Evolutionary conservation across 2,797 vertebrate genomes (phyloP).

Genomic region (Leptatherina wallacei): DNA sequence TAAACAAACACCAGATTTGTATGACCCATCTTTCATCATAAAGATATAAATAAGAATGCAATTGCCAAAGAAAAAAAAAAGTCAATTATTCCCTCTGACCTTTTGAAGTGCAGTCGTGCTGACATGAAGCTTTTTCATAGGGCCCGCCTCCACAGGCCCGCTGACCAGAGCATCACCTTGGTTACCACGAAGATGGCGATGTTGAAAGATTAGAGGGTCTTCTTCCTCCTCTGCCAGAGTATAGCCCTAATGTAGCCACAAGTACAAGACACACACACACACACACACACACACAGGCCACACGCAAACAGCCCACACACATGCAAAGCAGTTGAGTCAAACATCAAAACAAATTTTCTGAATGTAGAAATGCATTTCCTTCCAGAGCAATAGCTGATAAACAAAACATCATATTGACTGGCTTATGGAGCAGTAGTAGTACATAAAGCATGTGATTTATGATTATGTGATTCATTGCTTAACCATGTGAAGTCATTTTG

Average conservation of each 20-base stretch:
- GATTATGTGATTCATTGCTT: constrained; percentile 25
- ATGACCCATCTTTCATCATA: background rate
- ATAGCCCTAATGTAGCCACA: constrained; percentile 87
- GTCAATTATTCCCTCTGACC: constrained; percentile 72
- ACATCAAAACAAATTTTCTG: constrained; percentile 46
- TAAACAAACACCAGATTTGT: constrained; percentile 22
- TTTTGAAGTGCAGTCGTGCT: constrained; percentile 99
- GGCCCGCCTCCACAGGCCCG: constrained; percentile 92
- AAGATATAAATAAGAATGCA: background rate
- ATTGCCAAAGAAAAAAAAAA: background rate
- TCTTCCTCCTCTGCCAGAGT: constrained; percentile 98
- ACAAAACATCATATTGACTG: constrained; percentile 39
- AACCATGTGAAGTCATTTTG: constrained; percentile 15
- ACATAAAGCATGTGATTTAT: constrained; percentile 35
- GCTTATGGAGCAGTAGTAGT: constrained; percentile 24
- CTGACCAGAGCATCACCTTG: constrained; percentile 90
- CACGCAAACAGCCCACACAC: constrained; percentile 58
- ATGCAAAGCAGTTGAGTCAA: constrained; percentile 27
- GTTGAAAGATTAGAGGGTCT: constrained; percentile 95
- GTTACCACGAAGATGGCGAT: constrained; percentile 90
- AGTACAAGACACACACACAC: constrained; percentile 24
- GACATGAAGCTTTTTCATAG: constrained; percentile 98
- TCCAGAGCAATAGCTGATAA: constrained; percentile 55
- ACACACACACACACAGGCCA: constrained; percentile 34
- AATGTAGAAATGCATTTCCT: constrained; percentile 49